Conservation (phyloP, 2,888 invertebrate genomes). For the Leucophora obtusa region DNA sequence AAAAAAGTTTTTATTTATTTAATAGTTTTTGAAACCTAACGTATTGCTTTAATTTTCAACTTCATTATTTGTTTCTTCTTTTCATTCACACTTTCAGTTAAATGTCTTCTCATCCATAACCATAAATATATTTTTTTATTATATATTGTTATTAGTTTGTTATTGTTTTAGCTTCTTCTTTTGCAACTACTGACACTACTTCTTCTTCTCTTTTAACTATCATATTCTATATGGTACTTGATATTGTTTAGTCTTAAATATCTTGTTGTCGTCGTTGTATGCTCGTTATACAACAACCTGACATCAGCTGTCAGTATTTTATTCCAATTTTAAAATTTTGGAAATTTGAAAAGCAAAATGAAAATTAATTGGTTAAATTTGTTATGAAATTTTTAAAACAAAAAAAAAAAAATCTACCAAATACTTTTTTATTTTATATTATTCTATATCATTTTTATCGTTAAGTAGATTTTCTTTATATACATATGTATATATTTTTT, state of each 20-base stretch:
- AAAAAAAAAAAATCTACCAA: conserved; percentile 10
- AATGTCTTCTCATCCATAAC: conserved; percentile 6
- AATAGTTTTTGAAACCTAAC: neutral
- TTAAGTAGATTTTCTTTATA: conserved; percentile 42
- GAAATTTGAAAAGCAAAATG: conserved; percentile 11
- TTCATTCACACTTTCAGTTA: neutral
- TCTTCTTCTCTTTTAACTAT: neutral
- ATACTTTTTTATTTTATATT: neutral
- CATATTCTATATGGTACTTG: neutral
- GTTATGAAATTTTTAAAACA: conserved; percentile 32
- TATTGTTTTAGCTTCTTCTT: conserved; percentile 6
- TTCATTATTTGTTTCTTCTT: conserved; percentile 7
- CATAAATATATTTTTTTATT: neutral
- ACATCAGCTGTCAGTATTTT: conserved; percentile 51
- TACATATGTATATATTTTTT: neutral
- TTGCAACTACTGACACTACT: conserved; percentile 3
- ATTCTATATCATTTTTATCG: conserved; percentile 43
- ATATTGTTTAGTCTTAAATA: conserved; percentile 30
- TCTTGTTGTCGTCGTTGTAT: conserved; percentile 20
- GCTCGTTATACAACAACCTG: conserved; percentile 28
- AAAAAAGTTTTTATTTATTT: neutral
- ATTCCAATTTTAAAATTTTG: conserved; percentile 4
- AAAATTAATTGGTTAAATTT: conserved; percentile 53
- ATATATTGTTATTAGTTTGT: no score
- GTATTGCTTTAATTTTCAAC: neutral